Conservation (phyloP, 2,113 vertebrate species). For the Toxotes chatareus region DNA sequence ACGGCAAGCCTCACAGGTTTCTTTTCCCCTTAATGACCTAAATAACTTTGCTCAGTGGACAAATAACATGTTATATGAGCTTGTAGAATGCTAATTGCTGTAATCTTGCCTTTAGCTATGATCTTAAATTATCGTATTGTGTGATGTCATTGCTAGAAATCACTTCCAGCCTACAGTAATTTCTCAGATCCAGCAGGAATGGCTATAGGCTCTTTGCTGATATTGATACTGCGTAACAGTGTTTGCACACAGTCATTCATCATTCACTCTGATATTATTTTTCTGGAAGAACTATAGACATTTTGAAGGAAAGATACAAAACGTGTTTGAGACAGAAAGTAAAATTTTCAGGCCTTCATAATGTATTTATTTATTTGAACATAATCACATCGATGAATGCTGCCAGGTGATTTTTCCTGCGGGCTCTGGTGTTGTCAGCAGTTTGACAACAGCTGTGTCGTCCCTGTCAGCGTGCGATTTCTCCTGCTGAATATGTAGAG, state of each 20-base stretch:
- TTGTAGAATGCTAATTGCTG: neutral
- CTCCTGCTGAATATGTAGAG: slow-evolving; percentile 19
- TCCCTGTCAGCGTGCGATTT: slow-evolving; percentile 41
- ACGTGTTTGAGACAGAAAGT: neutral
- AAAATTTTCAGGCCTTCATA: slow-evolving; percentile 4
- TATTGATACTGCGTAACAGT: slow-evolving; percentile 2
- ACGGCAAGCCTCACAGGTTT: neutral
- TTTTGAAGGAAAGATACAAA: neutral
- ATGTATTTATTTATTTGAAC: slow-evolving; percentile 31
- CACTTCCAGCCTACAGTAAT: neutral
- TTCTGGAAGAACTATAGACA: neutral
- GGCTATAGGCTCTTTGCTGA: neutral
- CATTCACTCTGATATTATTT: neutral
- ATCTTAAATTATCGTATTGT: neutral
- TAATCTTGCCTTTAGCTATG: neutral
- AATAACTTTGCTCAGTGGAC: neutral
- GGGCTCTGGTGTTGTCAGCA: slow-evolving; percentile 41
- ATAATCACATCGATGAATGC: neutral
- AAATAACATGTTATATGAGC: neutral
- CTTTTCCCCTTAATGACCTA: neutral
- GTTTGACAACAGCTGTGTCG: slow-evolving; percentile 50
- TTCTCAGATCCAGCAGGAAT: slow-evolving; percentile 11
- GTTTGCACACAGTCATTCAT: neutral
- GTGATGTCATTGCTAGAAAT: neutral
- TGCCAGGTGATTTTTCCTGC: slow-evolving; percentile 45